Percentiles rank a stretch among this genome's conserved stretches.
These are phyloP conservation scores for Coleophora deauratella DNA, from an alignment of 2,888 invertebrate species.

Conservation along the genomic window DNA sequence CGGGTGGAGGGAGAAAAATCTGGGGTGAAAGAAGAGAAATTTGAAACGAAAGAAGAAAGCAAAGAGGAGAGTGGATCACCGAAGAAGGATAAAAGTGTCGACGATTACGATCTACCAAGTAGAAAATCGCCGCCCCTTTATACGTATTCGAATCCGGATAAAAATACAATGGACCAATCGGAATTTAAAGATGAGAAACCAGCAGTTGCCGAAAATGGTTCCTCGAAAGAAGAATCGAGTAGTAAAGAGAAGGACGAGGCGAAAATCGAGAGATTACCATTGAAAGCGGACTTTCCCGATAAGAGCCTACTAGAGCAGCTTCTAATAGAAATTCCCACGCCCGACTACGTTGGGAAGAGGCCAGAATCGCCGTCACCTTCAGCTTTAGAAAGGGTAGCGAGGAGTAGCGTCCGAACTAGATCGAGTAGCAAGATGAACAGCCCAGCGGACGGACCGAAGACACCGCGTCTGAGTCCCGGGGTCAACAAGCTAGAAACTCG, in stretches of 20 bases:
- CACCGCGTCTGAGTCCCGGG: constrained; percentile 62
- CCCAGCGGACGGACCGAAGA: constrained; percentile 72
- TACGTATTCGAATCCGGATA: constrained; percentile 84
- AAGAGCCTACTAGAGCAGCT: constrained; percentile 83
- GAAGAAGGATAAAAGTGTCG: constrained; percentile 32
- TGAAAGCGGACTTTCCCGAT: constrained; percentile 66
- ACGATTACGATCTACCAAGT: constrained; percentile 78
- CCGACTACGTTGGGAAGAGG: constrained; percentile 67
- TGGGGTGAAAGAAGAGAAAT: constrained; percentile 12
- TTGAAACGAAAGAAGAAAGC: constrained; percentile 19
- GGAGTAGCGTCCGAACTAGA: constrained; percentile 76
- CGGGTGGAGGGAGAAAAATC: constrained; percentile 7
- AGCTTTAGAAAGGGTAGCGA: constrained; percentile 54
- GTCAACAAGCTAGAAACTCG: constrained; percentile 37
- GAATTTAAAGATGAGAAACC: constrained; percentile 28
- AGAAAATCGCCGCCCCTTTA: constrained; percentile 83
- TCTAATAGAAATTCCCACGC: constrained; percentile 86
- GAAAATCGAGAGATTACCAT: constrained; percentile 47
- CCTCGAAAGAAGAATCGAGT: constrained; percentile 25
- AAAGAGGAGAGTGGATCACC: constrained; percentile 18
- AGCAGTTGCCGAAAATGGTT: constrained; percentile 40
- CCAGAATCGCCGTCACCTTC: constrained; percentile 64
- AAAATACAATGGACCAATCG: constrained; percentile 60
- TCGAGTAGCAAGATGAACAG: constrained; percentile 80
- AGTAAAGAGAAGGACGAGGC: constrained; percentile 27